phyloP scores from a whole-genome alignment of 1,140 invertebrate genomes.

The Polypedilum vanderplanki region DNA sequence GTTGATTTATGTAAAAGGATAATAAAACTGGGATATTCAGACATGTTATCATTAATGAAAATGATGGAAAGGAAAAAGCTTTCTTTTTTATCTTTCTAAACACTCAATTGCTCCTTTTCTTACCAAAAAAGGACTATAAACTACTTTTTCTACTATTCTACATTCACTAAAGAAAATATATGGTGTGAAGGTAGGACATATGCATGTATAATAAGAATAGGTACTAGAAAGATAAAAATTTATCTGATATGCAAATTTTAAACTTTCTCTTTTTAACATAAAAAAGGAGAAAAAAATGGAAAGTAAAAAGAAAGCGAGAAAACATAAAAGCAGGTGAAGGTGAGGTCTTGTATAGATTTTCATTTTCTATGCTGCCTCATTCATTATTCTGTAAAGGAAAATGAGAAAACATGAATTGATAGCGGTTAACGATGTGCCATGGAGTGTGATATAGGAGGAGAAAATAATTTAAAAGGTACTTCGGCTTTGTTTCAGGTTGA shows the following conservation, averaged over 20 bases:
- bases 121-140: too few species aligned
- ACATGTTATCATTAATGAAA: too few species aligned
- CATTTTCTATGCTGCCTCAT: background rate
- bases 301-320: background rate
- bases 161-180: too few species aligned
- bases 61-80: too few species aligned
- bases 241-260: conserved; percentile 9
- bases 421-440: conserved; percentile 1
- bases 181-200: too few species aligned
- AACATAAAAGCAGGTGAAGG: background rate
- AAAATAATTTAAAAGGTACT: background rate
- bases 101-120: too few species aligned
- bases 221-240: background rate
- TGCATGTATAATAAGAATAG: background rate
- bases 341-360: background rate
- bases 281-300: background rate
- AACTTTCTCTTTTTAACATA: conserved; percentile 1
- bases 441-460: background rate
- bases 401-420: conserved; percentile 13
- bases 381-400: conserved; percentile 16
- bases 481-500: background rate
- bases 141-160: too few species aligned
- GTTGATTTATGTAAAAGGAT: too few species aligned
- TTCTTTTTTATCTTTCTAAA: too few species aligned
- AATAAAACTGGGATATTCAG: too few species aligned